phyloP scores from a whole-genome alignment of 2,113 vertebrate genomes.

The Damaliscus lunatus region DNA sequence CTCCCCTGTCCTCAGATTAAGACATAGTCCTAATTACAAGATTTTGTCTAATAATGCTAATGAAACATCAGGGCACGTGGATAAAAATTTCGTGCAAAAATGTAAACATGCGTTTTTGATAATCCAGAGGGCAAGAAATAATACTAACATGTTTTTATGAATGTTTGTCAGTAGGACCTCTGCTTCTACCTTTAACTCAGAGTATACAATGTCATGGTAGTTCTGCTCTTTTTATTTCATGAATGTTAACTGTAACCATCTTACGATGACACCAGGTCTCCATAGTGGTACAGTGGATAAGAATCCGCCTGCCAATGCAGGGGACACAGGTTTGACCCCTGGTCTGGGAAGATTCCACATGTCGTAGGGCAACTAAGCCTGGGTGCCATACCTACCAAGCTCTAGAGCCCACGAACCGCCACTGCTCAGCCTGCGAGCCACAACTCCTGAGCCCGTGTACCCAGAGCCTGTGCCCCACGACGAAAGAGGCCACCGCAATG shows the following conservation, averaged over 20 bases:
- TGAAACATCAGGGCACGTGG: background rate
- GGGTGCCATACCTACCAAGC: background rate
- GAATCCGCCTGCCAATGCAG: background rate
- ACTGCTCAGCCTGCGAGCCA: background rate
- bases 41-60: background rate
- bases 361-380: background rate
- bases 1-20: background rate
- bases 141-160: background rate
- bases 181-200: background rate
- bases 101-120: background rate
- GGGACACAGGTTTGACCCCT: background rate
- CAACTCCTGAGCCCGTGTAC: background rate
- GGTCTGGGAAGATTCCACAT: background rate
- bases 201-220: background rate
- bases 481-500: rapidly evolving
- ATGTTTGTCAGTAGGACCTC: background rate
- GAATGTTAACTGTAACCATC: background rate
- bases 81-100: background rate
- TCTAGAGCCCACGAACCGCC: background rate
- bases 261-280: background rate
- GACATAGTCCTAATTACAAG: background rate
- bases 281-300: background rate
- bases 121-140: background rate
- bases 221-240: background rate
- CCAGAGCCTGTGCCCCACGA: background rate